Conservation (phyloP, 2,888 invertebrate genomes). For the Maniola hyperantus region DNA sequence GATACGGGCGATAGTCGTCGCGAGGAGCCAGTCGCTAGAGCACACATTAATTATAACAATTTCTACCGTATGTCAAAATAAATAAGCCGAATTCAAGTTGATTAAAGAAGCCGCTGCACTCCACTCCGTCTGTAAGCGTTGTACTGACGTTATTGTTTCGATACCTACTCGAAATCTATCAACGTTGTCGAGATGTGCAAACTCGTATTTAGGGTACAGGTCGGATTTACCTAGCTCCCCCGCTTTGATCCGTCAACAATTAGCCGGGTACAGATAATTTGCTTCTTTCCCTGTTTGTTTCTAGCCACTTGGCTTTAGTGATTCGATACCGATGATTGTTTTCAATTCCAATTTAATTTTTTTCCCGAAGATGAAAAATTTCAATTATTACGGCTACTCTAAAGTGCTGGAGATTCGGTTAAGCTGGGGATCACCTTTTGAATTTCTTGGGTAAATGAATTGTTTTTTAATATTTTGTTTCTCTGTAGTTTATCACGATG, state of each 20-base stretch:
- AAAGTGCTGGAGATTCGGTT: conserved; percentile 46
- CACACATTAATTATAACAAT: no score
- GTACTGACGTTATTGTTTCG: no score
- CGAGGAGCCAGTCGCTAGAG: no score
- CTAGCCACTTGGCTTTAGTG: conserved; percentile 63
- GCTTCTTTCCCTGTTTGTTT: conserved; percentile 63
- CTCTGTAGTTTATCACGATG: neutral
- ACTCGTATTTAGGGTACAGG: conserved; percentile 31
- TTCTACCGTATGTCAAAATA: no score
- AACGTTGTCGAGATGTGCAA: no score
- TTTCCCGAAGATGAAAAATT: conserved; percentile 53
- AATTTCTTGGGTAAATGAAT: conserved; percentile 20
- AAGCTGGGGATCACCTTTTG: conserved; percentile 47
- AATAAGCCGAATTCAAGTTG: no score
- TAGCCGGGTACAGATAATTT: conserved; percentile 76
- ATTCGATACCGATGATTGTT: conserved; percentile 67
- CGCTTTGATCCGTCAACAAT: conserved; percentile 77
- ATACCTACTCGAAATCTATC: no score
- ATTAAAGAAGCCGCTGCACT: no score
- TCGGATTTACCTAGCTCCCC: conserved; percentile 69
- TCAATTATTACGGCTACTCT: conserved; percentile 51
- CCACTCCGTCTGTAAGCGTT: no score
- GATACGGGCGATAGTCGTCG: no score
- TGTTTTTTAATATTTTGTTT: neutral
- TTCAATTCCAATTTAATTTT: conserved; percentile 54